A percentile compares a stretch with the other conserved stretches of the same genome.
Evolutionary conservation across 2,888 invertebrate genomes (phyloP).

Genomic region (Trichogramma evanescens): DNA sequence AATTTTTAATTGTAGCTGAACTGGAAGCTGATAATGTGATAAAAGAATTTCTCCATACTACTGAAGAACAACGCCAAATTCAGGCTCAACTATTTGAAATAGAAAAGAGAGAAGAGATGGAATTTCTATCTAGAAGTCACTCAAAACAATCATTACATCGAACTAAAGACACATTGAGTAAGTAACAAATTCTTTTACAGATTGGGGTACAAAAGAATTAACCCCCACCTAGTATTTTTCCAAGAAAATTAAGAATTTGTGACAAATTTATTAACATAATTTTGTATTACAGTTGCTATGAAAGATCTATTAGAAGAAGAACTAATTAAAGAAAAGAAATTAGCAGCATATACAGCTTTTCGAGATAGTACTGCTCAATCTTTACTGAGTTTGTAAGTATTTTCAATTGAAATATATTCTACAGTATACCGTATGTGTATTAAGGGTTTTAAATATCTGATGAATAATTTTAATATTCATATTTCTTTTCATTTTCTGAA

Average conservation of each 20-base stretch:
- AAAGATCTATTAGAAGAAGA: slow-evolving; percentile 63
- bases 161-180: slow-evolving; percentile 60
- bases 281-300: slow-evolving; percentile 55
- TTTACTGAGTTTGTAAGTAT: slow-evolving; percentile 58
- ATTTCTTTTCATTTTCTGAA: not conserved
- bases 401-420: not conserved
- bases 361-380: slow-evolving; percentile 53
- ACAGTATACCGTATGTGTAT: not conserved
- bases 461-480: not conserved
- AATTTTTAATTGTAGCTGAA: slow-evolving; percentile 50
- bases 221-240: no score
- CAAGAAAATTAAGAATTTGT: no score
- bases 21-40: slow-evolving; percentile 62
- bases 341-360: slow-evolving; percentile 58
- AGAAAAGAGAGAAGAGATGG: slow-evolving; percentile 62
- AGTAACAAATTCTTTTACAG: slow-evolving; percentile 22
- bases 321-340: slow-evolving; percentile 53
- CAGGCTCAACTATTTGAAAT: slow-evolving; percentile 56
- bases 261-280: slow-evolving; percentile 1
- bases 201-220: not conserved
- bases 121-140: slow-evolving; percentile 55
- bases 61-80: slow-evolving; percentile 56
- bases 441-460: no score
- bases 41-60: slow-evolving; percentile 57
- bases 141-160: slow-evolving; percentile 51